Conservation (phyloP, 2,113 vertebrate species). For the Neogale vison region DNA sequence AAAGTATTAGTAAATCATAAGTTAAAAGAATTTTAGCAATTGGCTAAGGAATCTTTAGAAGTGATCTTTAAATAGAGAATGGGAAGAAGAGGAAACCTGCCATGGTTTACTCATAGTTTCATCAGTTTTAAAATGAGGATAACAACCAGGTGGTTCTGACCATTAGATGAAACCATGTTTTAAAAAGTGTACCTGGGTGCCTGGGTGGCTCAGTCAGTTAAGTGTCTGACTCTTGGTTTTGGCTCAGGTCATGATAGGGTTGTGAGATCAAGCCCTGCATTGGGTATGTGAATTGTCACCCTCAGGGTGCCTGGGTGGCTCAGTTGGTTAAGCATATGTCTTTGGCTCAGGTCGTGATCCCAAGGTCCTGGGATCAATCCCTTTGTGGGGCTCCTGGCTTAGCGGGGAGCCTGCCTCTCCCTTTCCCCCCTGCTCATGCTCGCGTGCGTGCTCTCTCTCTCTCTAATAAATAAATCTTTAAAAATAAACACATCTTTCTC, state of each 20-base stretch:
- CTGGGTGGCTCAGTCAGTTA: not conserved
- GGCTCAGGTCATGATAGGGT: not conserved
- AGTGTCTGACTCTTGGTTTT: not conserved
- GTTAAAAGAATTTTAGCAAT: not conserved
- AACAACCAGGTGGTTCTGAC: not conserved
- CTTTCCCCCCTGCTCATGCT: not conserved
- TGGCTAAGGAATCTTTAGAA: not conserved
- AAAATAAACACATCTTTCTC: not conserved
- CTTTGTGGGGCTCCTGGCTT: not conserved
- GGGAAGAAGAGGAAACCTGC: not conserved
- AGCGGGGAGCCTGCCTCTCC: not conserved
- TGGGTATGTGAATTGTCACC: not conserved
- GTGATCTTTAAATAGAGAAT: not conserved
- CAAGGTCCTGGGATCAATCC: not conserved
- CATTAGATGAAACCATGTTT: not conserved
- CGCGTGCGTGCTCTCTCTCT: not conserved
- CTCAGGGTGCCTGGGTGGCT: not conserved
- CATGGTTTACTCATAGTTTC: not conserved
- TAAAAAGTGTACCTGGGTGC: not conserved
- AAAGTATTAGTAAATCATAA: conserved; percentile 5
- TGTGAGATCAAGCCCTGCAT: not conserved
- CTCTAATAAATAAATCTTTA: not conserved
- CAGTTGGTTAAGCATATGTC: not conserved
- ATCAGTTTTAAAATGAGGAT: not conserved
- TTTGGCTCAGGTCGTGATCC: not conserved